Evolutionary conservation across 2,797 vertebrate genomes (phyloP), one percentile per base, ranked within the genome.

Genomic region (Diplodus puntazzo): DNA sequence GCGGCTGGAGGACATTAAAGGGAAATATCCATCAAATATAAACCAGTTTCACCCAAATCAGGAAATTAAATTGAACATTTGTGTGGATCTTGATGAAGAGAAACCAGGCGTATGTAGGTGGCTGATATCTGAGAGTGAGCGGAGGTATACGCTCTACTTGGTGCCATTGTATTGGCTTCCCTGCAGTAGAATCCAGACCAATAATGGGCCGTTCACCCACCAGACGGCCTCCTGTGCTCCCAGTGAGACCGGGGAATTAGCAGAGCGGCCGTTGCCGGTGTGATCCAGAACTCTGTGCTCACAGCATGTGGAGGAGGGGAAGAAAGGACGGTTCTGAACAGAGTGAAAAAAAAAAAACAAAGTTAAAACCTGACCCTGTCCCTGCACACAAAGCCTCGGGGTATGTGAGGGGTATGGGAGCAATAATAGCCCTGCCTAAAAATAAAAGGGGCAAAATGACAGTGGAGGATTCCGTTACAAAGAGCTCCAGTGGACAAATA

Each of bases 371-470:
- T 90, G 92, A 92, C 87, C 87, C 89, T 80, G 61, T 83, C 77
- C 78, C 84, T 85, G 81, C 79, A 81, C 77, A 91, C 84, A 88
- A 92, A 85, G 89, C 89, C 82, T 62, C 43, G 65, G 86, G 91
- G 91, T 84, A 89, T 91, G 87, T 73, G 77, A 85, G 82, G 88
- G 90, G 62, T 88, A 87, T 71, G 83, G 81, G 65, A 76, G 80
- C 88, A 82, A 86, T 84, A 92, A 78, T 88, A 88, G 73, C 78
- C 91, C 84, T 86, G 88, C 74, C 78, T 93, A 92, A 93, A 95
- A 94, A 93, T 93, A 95, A 93, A 93, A 92, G 91, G 88, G 75
- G 70, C 89, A 87, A 92, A 94, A 95, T 94, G 92, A 94, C 94
- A 93, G 86, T 88, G 89, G 86, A 86, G 82, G 83, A 87, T 94